Percentiles rank a stretch among this genome's conserved stretches.
These are phyloP conservation scores for Antheraea mylitta DNA, from an alignment of 1,140 invertebrate genomes.

Conservation along the genomic window DNA sequence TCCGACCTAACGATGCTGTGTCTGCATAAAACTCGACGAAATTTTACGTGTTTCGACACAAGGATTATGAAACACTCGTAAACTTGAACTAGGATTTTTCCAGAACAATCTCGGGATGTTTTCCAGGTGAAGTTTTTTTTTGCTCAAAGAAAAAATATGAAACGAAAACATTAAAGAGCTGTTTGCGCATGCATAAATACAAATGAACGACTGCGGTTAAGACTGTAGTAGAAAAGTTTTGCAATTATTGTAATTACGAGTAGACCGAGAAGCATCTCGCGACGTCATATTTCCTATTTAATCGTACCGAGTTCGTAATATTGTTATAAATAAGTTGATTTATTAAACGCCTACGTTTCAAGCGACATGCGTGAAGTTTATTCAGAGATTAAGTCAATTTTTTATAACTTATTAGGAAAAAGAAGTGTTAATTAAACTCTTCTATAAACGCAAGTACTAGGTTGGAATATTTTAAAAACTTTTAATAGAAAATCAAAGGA, in stretches of 20 bases:
- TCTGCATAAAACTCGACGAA: slow-evolving; percentile 42
- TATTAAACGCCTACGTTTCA: slow-evolving; percentile 34
- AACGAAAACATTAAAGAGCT: slow-evolving; percentile 37
- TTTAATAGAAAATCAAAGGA: too few species aligned
- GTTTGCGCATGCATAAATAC: slow-evolving; percentile 55
- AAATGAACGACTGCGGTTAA: slow-evolving; percentile 54
- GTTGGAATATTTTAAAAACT: too few species aligned
- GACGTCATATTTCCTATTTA: slow-evolving; percentile 71
- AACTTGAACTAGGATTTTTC: slow-evolving; percentile 40
- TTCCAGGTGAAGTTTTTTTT: slow-evolving; percentile 18
- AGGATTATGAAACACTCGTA: slow-evolving; percentile 50
- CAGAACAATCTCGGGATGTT: slow-evolving; percentile 20
- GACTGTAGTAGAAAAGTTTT: slow-evolving; percentile 61
- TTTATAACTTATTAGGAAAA: slow-evolving; percentile 47
- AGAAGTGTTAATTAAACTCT: too few species aligned
- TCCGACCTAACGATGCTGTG: slow-evolving; percentile 44
- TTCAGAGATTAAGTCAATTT: slow-evolving; percentile 18
- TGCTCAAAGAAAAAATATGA: slow-evolving; percentile 28
- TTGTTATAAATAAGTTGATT: slow-evolving; percentile 64
- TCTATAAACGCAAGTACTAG: too few species aligned
- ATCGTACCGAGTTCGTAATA: slow-evolving; percentile 58
- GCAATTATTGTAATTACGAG: slow-evolving; percentile 74
- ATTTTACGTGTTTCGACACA: slow-evolving; percentile 52
- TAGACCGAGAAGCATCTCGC: slow-evolving; percentile 52
- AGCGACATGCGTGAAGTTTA: slow-evolving; percentile 22